Percentiles rank a stretch among this genome's conserved stretches.
Evolutionary conservation across 2,888 invertebrate genomes (phyloP).

Genomic region (Prosopocoilus inquinatus): DNA sequence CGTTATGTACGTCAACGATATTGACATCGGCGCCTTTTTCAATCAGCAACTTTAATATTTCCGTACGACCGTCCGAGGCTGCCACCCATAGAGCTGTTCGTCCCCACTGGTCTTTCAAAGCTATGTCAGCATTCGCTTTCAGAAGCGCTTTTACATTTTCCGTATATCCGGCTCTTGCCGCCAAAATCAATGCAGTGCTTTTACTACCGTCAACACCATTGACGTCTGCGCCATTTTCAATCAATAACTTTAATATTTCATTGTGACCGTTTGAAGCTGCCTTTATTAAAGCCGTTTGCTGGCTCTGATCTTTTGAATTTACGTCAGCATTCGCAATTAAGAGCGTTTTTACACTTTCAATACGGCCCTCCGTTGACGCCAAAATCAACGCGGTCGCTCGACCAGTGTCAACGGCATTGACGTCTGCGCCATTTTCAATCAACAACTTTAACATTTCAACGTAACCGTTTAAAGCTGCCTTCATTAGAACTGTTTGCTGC

Average conservation of each 20-base stretch:
- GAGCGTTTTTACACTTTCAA: no score
- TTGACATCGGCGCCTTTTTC: slow-evolving; percentile 58
- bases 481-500: not conserved
- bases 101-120: not conserved
- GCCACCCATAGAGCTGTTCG: not conserved
- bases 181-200: no score
- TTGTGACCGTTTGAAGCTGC: not conserved
- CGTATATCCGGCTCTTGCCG: no score
- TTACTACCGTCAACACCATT: no score
- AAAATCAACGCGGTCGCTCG: no score
- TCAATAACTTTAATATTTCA: not conserved
- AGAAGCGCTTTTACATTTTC: no score
- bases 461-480: not conserved
- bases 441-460: not conserved
- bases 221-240: not conserved
- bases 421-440: not conserved
- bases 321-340: not conserved
- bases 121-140: not conserved
- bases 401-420: no score
- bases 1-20: not conserved
- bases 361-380: no score
- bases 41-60: not conserved
- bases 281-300: not conserved
- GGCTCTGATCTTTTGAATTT: not conserved
- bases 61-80: not conserved